A percentile compares a stretch with the other conserved stretches of the same genome.
These are phyloP conservation scores for Drosophila neocordata DNA, from an alignment of 1,140 invertebrate genomes.

Conservation along the genomic window DNA sequence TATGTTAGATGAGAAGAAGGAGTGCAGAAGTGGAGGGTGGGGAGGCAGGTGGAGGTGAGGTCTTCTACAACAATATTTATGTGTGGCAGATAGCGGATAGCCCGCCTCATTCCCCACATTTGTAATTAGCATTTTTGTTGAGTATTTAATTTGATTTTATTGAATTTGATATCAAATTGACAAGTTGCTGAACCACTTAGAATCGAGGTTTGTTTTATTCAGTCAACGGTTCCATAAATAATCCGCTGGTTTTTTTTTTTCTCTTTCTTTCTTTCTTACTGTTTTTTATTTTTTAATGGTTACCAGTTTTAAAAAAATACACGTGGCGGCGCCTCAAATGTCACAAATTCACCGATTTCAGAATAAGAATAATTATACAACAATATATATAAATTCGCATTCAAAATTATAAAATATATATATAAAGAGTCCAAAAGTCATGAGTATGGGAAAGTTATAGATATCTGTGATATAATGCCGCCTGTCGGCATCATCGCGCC, in stretches of 20 bases:
- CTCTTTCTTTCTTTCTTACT: not conserved
- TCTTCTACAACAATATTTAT: constrained; percentile 40
- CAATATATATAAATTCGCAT: not conserved
- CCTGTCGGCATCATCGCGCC: constrained; percentile 59
- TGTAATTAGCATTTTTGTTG: constrained; percentile 77
- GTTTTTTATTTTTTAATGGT: constrained; percentile 17
- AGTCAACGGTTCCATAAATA: constrained; percentile 28
- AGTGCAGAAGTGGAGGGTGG: too few relatives aligned
- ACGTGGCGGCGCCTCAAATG: constrained; percentile 8
- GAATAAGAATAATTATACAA: not conserved
- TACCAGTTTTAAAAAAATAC: constrained; percentile 13
- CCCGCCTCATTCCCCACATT: constrained; percentile 4
- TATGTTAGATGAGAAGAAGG: not conserved
- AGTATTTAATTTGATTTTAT: constrained; percentile 80
- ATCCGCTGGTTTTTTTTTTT: constrained; percentile 2
- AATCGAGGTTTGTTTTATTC: constrained; percentile 35
- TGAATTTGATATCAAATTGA: constrained; percentile 75
- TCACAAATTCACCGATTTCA: not conserved
- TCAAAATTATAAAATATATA: not conserved
- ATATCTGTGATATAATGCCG: constrained; percentile 56
- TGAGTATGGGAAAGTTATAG: constrained; percentile 35
- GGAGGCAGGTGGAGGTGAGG: not conserved
- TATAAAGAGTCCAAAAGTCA: constrained; percentile 17
- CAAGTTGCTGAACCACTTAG: constrained; percentile 77
- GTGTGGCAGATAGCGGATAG: constrained; percentile 26